Percentiles rank a stretch among this genome's conserved stretches.
Evolutionary conservation across 2,888 invertebrate genomes (phyloP).

Genomic region (Margaritifera margaritifera): DNA sequence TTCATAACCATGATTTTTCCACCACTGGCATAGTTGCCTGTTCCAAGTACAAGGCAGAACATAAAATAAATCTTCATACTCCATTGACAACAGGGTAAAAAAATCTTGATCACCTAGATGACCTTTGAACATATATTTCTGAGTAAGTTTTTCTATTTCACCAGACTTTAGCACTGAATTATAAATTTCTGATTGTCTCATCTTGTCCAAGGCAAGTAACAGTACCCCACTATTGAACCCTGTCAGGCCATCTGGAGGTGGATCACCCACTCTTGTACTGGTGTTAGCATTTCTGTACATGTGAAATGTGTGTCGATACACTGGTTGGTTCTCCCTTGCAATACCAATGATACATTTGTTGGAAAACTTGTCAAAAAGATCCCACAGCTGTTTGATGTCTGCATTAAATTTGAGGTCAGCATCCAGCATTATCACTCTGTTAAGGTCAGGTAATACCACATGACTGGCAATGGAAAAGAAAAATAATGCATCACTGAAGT

Average conservation of each 20-base stretch:
- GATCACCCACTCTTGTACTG: constrained; percentile 78
- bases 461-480: constrained; percentile 84
- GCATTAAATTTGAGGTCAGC: constrained; percentile 84
- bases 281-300: constrained; percentile 79
- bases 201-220: constrained; percentile 80
- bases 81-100: constrained; percentile 82
- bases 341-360: constrained; percentile 78
- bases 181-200: constrained; percentile 79
- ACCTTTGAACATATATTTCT: constrained; percentile 72
- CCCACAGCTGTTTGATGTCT: constrained; percentile 80
- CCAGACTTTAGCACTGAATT: constrained; percentile 74
- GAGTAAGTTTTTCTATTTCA: constrained; percentile 59
- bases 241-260: constrained; percentile 76
- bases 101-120: constrained; percentile 90
- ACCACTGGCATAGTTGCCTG: constrained; percentile 87
- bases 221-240: constrained; percentile 88
- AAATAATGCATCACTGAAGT: constrained; percentile 86
- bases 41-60: constrained; percentile 86
- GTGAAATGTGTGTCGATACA: constrained; percentile 84
- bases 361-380: constrained; percentile 81
- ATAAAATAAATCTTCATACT: constrained; percentile 82
- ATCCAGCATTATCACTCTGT: constrained; percentile 82
- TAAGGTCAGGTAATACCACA: constrained; percentile 80
- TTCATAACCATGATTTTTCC: constrained; percentile 83
- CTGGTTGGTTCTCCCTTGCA: constrained; percentile 82